phyloP scores from a whole-genome alignment of 2,113 vertebrate genomes.

The Platysteira castanea region DNA sequence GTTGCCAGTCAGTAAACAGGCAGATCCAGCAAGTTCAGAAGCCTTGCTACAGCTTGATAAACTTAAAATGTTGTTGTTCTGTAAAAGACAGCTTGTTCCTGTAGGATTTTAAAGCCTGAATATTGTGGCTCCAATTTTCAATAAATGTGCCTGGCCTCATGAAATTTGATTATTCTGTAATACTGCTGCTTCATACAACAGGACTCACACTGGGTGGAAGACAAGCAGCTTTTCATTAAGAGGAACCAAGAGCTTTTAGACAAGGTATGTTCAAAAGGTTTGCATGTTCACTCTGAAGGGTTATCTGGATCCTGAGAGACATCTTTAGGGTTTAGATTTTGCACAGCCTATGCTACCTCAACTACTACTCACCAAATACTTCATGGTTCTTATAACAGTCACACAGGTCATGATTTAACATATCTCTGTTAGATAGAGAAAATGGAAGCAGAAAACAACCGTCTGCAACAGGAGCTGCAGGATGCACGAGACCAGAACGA shows the following conservation, averaged over 20 bases:
- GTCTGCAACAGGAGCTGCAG: constrained; percentile 90
- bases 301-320: background rate
- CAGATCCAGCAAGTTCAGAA: background rate
- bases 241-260: constrained; percentile 96
- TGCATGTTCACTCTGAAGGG: background rate
- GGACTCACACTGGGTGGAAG: constrained; percentile 99
- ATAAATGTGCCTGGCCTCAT: background rate
- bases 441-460: constrained; percentile 81
- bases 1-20: background rate
- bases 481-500: constrained; percentile 98
- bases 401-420: background rate
- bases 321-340: background rate
- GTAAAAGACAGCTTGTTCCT: background rate
- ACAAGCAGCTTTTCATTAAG: constrained; percentile 94
- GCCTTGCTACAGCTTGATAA: background rate
- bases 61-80: background rate
- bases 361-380: background rate
- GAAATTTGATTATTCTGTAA: constrained; percentile 35
- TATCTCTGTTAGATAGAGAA: constrained; percentile 88
- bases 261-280: constrained; percentile 77
- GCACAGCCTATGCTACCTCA: background rate
- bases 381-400: background rate
- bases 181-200: constrained; percentile 72
- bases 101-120: background rate
- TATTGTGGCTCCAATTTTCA: background rate